A percentile compares a stretch with the other conserved stretches of the same genome.
Conservation (phyloP, 30 jellyfish, hydroid and myxozoan genomes). For the Aurelia aurita region DNA sequence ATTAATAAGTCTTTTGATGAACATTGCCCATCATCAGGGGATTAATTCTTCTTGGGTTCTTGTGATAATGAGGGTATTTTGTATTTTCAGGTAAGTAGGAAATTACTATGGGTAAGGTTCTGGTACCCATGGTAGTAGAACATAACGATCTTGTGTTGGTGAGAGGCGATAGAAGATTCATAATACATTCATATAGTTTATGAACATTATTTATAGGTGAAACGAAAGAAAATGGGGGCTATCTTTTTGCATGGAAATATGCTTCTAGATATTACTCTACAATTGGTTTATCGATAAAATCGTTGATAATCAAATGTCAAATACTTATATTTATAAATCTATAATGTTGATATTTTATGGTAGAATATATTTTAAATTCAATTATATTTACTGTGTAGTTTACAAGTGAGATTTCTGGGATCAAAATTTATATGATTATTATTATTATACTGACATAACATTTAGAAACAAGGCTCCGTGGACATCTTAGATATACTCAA, state of each 20-base stretch:
- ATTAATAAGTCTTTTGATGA: too few relatives aligned
- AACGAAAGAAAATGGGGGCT: slow-evolving; percentile 34
- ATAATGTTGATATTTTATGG: slow-evolving; percentile 83
- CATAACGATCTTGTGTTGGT: too few relatives aligned
- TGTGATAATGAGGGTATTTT: too few relatives aligned
- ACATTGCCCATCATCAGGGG: too few relatives aligned
- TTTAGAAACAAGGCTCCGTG: background rate
- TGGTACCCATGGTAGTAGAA: too few relatives aligned
- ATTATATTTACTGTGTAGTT: slow-evolving; percentile 66
- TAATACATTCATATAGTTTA: slow-evolving; percentile 18
- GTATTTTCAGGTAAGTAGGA: too few relatives aligned
- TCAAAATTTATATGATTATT: slow-evolving; percentile 39
- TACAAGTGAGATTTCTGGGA: slow-evolving; percentile 56
- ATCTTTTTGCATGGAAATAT: slow-evolving; percentile 36
- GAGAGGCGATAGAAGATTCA: too few relatives aligned
- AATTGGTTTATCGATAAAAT: slow-evolving; percentile 72
- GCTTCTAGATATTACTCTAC: slow-evolving; percentile 49
- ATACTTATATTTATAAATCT: slow-evolving; percentile 75
- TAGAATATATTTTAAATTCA: slow-evolving; percentile 77
- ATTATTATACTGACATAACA: slow-evolving; percentile 1
- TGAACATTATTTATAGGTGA: slow-evolving; percentile 51
- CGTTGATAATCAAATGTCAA: slow-evolving; percentile 77
- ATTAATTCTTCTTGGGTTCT: too few relatives aligned
- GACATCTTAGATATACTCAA: too few relatives aligned
- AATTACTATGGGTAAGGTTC: too few relatives aligned